A percentile compares a stretch with the other conserved stretches of the same genome.
Conservation (phyloP, 1,140 invertebrate species). For the Phthorimaea operculella region DNA sequence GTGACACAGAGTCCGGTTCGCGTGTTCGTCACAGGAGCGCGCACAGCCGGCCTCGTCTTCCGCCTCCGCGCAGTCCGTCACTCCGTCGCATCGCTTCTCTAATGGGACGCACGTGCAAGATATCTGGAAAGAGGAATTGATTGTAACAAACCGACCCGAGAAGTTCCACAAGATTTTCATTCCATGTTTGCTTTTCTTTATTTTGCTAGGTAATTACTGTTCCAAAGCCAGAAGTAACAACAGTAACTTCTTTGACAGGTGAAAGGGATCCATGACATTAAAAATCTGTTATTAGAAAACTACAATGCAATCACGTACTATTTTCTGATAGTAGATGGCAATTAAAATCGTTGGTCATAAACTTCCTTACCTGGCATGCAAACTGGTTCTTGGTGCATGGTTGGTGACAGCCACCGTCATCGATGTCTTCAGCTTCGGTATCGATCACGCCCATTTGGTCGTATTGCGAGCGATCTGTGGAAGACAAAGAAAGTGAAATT, state of each 20-base stretch:
- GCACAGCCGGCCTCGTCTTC: constrained; percentile 78
- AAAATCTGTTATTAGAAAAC: too few species aligned
- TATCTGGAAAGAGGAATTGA: constrained; percentile 22
- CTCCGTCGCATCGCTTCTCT: constrained; percentile 71
- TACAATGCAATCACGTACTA: too few species aligned
- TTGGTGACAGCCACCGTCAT: constrained; percentile 39
- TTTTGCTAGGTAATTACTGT: too few species aligned
- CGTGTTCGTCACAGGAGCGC: constrained; percentile 68
- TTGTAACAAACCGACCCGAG: too few species aligned
- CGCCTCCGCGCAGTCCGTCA: constrained; percentile 72
- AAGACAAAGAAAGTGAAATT: too few species aligned
- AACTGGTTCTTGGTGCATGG: constrained; percentile 46
- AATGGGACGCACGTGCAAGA: constrained; percentile 73
- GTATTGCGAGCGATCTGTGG: constrained; percentile 20
- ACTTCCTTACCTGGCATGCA: constrained; percentile 48
- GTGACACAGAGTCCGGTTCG: constrained; percentile 74
- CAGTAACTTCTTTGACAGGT: too few species aligned
- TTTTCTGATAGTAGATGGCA: too few species aligned
- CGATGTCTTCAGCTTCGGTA: constrained; percentile 23
- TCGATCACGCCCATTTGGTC: constrained; percentile 13
- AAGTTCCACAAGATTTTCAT: too few species aligned
- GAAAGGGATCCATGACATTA: too few species aligned
- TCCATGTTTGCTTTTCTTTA: too few species aligned
- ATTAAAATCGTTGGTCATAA: background rate
- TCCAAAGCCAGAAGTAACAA: too few species aligned